Conservation (phyloP, 2,888 invertebrate species). For the Cephus nigrinus region DNA sequence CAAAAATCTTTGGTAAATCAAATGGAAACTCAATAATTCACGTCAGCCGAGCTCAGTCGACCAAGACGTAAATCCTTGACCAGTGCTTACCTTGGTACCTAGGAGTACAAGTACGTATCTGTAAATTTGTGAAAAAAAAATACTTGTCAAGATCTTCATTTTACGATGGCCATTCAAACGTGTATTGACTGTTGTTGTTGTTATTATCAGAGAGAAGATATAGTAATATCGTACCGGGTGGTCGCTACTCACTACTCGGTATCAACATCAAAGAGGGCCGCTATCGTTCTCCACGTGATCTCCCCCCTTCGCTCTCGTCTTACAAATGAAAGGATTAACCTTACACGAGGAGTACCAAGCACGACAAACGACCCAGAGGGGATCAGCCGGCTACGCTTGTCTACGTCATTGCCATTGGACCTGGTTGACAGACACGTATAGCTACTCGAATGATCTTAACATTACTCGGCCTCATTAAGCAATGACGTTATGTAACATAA, state of each 20-base stretch:
- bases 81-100: background rate
- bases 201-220: background rate
- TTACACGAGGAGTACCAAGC: background rate
- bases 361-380: background rate
- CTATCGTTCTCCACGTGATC: slow-evolving; percentile 8
- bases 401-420: background rate
- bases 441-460: background rate
- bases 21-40: background rate
- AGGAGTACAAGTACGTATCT: background rate
- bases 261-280: slow-evolving; percentile 17
- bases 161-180: background rate
- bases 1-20: background rate
- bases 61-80: background rate
- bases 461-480: background rate
- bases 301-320: background rate
- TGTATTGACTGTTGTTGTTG: background rate
- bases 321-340: slow-evolving; percentile 7
- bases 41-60: background rate
- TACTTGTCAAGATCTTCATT: background rate
- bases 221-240: background rate
- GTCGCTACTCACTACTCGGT: background rate
- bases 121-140: background rate
- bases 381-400: background rate
- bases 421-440: background rate
- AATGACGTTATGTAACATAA: background rate